Evolutionary conservation across 2,113 vertebrate species (phyloP).

Genomic region (Actenoides hombroni): DNA sequence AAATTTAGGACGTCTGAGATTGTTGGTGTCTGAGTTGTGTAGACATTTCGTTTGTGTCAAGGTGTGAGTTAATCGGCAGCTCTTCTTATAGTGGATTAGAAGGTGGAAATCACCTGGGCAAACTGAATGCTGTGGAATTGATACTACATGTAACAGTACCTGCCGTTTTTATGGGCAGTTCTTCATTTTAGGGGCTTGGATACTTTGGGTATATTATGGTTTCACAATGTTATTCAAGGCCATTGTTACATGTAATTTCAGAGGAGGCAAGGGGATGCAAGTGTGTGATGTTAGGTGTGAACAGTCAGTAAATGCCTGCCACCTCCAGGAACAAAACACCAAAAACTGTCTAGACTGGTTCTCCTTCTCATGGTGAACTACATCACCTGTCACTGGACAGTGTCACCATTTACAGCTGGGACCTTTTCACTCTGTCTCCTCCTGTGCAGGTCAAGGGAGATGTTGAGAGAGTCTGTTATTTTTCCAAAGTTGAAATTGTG

Average conservation of each 20-base stretch:
- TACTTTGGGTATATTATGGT: neutral
- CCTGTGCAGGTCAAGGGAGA: neutral
- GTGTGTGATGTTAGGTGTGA: neutral
- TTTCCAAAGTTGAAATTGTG: neutral
- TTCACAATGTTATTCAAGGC: neutral
- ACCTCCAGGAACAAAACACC: neutral
- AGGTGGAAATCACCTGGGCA: neutral
- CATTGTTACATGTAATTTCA: neutral
- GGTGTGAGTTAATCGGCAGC: neutral
- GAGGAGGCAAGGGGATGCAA: neutral
- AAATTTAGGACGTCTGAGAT: neutral
- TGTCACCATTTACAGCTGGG: neutral
- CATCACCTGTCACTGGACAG: neutral
- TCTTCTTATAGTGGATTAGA: neutral
- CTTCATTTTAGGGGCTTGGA: neutral
- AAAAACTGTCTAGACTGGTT: neutral
- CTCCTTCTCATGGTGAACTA: neutral
- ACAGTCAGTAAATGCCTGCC: neutral
- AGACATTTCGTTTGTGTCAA: neutral
- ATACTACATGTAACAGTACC: neutral
- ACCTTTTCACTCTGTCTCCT: neutral
- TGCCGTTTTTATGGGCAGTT: neutral
- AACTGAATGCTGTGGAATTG: neutral
- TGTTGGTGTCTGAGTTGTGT: accelerated
- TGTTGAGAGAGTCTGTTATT: neutral